Percentiles rank a stretch among this genome's conserved stretches.
Evolutionary conservation across 2,888 invertebrate species (phyloP).

Genomic region (Leptinotarsa tumamoca): DNA sequence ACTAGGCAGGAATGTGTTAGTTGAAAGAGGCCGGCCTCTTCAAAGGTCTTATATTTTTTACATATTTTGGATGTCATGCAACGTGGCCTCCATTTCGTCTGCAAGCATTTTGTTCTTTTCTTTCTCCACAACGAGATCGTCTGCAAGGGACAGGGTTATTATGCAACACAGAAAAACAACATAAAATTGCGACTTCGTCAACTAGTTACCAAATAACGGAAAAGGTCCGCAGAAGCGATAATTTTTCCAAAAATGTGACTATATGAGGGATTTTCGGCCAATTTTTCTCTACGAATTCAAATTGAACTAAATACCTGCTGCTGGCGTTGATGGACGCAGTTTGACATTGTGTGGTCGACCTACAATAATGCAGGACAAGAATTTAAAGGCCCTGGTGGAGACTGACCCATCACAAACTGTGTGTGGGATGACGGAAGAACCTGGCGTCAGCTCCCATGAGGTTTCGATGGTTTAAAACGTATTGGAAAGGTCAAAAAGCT

Average conservation of each 20-base stretch:
- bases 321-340: too few species aligned
- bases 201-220: slow-evolving; percentile 2
- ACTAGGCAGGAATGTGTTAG: slow-evolving; percentile 45
- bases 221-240: neutral
- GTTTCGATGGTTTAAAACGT: too few species aligned
- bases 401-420: too few species aligned
- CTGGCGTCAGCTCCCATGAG: too few species aligned
- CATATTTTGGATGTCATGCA: slow-evolving; percentile 99
- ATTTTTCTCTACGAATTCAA: too few species aligned
- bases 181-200: slow-evolving; percentile 42
- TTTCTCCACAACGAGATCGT: slow-evolving; percentile 94
- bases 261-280: too few species aligned
- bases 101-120: slow-evolving; percentile 96
- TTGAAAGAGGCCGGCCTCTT: slow-evolving; percentile 42
- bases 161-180: slow-evolving; percentile 57
- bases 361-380: too few species aligned
- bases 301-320: too few species aligned
- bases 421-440: too few species aligned
- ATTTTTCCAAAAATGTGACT: neutral
- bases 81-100: slow-evolving; percentile 98
- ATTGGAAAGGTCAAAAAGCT: too few species aligned
- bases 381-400: too few species aligned
- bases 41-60: slow-evolving; percentile 67
- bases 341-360: too few species aligned
- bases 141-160: slow-evolving; percentile 75